Conservation (phyloP, 2,888 invertebrate genomes). For the Imbricaverruca yamaguchii region DNA sequence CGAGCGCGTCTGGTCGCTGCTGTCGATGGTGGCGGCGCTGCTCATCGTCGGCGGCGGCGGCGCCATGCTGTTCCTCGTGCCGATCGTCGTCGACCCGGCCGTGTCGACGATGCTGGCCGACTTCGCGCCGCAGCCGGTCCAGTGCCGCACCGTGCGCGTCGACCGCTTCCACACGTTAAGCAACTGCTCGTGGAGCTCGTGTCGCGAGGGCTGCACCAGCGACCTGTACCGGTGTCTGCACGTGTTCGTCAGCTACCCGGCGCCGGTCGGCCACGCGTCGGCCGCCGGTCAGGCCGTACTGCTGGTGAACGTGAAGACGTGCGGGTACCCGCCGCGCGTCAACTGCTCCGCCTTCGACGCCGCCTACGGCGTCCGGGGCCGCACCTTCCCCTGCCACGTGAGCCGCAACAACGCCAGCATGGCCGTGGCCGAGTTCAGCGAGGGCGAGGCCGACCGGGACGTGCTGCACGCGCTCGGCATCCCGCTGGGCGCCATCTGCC, state of each 20-base stretch:
- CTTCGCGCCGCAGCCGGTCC: slow-evolving; percentile 78
- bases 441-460: slow-evolving; percentile 52
- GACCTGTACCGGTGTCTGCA: slow-evolving; percentile 68
- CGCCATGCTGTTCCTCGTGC: slow-evolving; percentile 81
- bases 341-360: slow-evolving; percentile 32
- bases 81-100: slow-evolving; percentile 84
- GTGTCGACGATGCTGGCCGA: slow-evolving; percentile 79
- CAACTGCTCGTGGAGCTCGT: slow-evolving; percentile 86
- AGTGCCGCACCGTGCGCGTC: slow-evolving; percentile 73
- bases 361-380: slow-evolving; percentile 26
- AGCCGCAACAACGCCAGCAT: slow-evolving; percentile 75
- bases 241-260: slow-evolving; percentile 31
- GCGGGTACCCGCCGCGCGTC: slow-evolving; percentile 32
- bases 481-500: slow-evolving; percentile 64
- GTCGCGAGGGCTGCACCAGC: slow-evolving; percentile 83
- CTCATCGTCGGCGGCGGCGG: slow-evolving; percentile 50
- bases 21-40: background rate
- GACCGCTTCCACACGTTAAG: slow-evolving; percentile 54
- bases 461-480: slow-evolving; percentile 75
- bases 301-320: slow-evolving; percentile 33
- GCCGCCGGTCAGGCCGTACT: slow-evolving; percentile 30
- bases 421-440: slow-evolving; percentile 66
- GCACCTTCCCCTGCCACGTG: slow-evolving; percentile 71
- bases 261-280: slow-evolving; percentile 29
- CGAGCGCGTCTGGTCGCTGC: background rate